These are phyloP conservation scores for Dynastes hyllus DNA, from an alignment of 2,888 invertebrate species.

Conservation along the genomic window DNA sequence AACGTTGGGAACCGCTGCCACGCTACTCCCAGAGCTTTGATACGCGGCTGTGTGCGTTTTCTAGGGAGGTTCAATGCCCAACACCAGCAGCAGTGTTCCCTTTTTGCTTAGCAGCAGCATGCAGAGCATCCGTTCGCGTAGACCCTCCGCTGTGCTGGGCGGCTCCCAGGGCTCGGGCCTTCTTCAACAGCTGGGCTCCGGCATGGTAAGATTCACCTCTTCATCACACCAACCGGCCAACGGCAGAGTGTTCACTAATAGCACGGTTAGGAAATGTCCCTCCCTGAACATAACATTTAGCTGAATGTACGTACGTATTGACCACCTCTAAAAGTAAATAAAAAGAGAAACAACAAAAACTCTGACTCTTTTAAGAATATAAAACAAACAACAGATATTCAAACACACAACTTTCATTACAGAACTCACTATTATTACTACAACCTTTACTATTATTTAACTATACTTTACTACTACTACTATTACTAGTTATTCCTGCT, in stretches of 20 bases:
- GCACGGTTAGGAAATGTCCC: constrained; percentile 83
- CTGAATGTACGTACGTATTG: constrained; percentile 71
- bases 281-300: constrained; percentile 84
- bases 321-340: constrained; percentile 45
- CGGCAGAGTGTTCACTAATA: constrained; percentile 74
- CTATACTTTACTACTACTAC: constrained; percentile 53
- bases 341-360: background rate
- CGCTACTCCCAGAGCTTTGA: background rate
- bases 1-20: constrained; percentile 31
- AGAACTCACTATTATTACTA: background rate
- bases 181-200: constrained; percentile 91
- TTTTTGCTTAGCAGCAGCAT: constrained; percentile 87
- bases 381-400: background rate
- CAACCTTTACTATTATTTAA: background rate
- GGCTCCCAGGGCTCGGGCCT: constrained; percentile 82
- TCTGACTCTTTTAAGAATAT: background rate
- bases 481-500: background rate
- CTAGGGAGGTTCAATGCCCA: constrained; percentile 92
- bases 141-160: constrained; percentile 82
- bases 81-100: constrained; percentile 91
- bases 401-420: background rate
- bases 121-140: constrained; percentile 84
- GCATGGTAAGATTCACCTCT: constrained; percentile 92
- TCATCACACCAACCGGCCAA: constrained; percentile 73
- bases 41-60: constrained; percentile 59